phyloP scores from a whole-genome alignment of 2,888 invertebrate genomes.

The Tipula confusa region DNA sequence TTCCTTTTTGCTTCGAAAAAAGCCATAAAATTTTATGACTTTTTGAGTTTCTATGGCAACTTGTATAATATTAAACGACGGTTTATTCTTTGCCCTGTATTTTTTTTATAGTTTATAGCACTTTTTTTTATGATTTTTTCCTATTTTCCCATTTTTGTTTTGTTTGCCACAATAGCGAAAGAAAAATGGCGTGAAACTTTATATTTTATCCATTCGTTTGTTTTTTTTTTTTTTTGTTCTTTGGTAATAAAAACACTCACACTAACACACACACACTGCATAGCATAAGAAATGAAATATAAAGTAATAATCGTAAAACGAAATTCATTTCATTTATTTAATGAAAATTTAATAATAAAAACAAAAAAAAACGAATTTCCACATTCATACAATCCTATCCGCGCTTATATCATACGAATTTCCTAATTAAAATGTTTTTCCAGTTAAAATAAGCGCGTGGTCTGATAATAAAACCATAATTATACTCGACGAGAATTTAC shows the following conservation, averaged over 20 bases:
- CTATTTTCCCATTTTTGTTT: not conserved
- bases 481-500: not conserved
- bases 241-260: not conserved
- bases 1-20: conserved; percentile 21
- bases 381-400: no score
- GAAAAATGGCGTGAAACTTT: conserved; percentile 27
- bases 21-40: conserved; percentile 29
- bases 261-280: not conserved
- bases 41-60: conserved; percentile 16
- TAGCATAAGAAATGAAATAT: not conserved
- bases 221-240: no score
- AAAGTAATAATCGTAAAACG: not conserved
- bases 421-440: not conserved
- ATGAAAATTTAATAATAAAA: not conserved
- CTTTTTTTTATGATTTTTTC: not conserved
- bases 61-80: not conserved
- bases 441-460: not conserved
- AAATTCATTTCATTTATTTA: not conserved
- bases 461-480: not conserved
- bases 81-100: not conserved
- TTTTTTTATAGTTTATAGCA: conserved; percentile 20
- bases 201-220: not conserved
- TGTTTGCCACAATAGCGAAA: not conserved
- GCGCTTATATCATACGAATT: no score
- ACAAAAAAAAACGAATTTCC: no score